Conservation (phyloP, 2,797 vertebrate species). For the Bryconaethiops microstoma region DNA sequence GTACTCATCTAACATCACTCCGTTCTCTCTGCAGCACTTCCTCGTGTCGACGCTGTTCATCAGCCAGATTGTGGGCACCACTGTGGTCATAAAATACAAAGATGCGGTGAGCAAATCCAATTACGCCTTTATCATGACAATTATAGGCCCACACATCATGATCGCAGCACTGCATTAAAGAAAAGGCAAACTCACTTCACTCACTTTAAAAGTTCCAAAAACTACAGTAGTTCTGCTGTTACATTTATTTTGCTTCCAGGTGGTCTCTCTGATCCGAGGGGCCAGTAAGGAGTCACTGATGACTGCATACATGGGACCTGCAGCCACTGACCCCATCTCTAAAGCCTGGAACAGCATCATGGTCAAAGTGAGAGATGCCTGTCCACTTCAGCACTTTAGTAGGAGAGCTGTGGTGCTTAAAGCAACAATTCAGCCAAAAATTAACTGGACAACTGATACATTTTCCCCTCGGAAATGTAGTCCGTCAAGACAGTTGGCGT, state of each 20-base stretch:
- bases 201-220: background rate
- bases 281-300: slow-evolving; percentile 23
- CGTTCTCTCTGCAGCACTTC: slow-evolving; percentile 62
- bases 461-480: too few species aligned
- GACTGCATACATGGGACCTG: slow-evolving; percentile 30
- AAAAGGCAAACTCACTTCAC: background rate
- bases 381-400: background rate
- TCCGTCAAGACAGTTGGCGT: too few species aligned
- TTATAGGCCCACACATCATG: background rate
- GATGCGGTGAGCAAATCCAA: background rate
- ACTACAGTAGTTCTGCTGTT: background rate
- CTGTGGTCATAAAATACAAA: slow-evolving; percentile 9
- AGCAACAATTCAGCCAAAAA: background rate
- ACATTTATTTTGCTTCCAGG: slow-evolving; percentile 4
- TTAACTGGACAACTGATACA: too few species aligned
- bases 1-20: background rate
- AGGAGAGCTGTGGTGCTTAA: background rate
- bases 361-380: slow-evolving; percentile 9
- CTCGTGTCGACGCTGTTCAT: slow-evolving; percentile 62
- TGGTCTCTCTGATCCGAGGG: slow-evolving; percentile 6
- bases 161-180: background rate
- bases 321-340: slow-evolving; percentile 34
- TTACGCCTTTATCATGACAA: background rate
- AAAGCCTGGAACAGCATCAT: slow-evolving; percentile 40
- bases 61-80: slow-evolving; percentile 56